Evolutionary conservation across 2,797 vertebrate species (phyloP), one percentile per base, ranked within the genome.

Genomic region (Tinamus major): DNA sequence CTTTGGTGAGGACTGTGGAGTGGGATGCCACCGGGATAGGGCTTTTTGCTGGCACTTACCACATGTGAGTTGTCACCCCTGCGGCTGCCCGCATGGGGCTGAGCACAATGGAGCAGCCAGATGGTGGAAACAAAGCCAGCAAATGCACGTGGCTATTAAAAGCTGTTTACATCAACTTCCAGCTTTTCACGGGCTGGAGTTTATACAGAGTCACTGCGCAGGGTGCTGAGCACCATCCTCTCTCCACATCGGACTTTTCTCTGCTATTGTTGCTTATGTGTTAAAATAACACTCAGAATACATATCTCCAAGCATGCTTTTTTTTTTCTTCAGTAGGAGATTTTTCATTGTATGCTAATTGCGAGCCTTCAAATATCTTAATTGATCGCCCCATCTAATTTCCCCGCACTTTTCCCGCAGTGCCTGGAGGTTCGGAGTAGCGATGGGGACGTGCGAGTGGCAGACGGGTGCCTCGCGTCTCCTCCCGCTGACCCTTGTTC

Each of bases 81-180:
- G 96, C 58, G 94, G 97, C 98, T 95, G 97, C 97, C 97, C 69
- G 97, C 94, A 96, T 94, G 95, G 95, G 96, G 78, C 94, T 44
- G 82, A 97, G 98, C 97, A 98, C 98, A 98, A 98, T 98, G 98
- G 98, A 98, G 97, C 94, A 95, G 98, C 98, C 98, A 98, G 98
- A 99, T 98, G 98, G 98, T 97, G 98, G 97, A 97, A 99, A 98
- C 98, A 98, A 98, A 98, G 97, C 93, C 93, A 96, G 91, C 97
- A 97, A 97, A 95, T 95, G 98, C 98, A 98, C 98, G 90, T 97
- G 97, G 98, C 98, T 98, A 98, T 98, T 98, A 98, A 98, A 98
- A 98, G 98, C 98, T 98, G 98, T 98, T 98, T 98, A 98, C 98
- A 98, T 98, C 97, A 97, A 97, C 98, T 98, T 98, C 98, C 98